phyloP scores from a whole-genome alignment of 2,113 vertebrate species.

The Leptodactylus fuscus region DNA sequence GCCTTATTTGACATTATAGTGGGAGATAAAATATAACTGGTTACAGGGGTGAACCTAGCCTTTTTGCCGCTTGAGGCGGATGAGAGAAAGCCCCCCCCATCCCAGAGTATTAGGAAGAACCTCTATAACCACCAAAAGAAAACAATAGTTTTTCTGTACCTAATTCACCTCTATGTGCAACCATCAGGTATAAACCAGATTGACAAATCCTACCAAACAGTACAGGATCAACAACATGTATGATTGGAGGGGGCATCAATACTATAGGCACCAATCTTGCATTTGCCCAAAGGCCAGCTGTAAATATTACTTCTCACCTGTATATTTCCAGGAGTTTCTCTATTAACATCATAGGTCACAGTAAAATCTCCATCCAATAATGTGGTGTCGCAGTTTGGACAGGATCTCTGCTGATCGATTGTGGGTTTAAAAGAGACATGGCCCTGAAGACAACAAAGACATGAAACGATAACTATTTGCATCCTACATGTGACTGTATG shows the following conservation, averaged over 20 bases:
- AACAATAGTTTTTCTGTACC: too few relatives aligned
- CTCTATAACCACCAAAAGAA: too few relatives aligned
- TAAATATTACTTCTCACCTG: constrained; percentile 70
- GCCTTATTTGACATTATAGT: too few relatives aligned
- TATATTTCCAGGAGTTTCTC: constrained; percentile 78
- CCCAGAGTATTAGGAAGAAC: too few relatives aligned
- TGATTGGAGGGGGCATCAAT: neutral
- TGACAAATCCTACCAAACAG: neutral
- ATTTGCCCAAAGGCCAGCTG: neutral
- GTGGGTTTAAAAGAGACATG: constrained; percentile 86
- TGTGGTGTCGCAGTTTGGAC: constrained; percentile 76
- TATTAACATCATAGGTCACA: constrained; percentile 87
- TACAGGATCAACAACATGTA: too few relatives aligned
- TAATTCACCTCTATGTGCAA: neutral
- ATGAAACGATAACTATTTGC: neutral
- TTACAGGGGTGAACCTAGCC: too few relatives aligned
- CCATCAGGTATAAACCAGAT: neutral
- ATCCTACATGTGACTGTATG: neutral
- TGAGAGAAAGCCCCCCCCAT: too few relatives aligned
- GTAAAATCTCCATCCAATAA: constrained; percentile 86
- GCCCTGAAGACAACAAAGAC: constrained; percentile 71
- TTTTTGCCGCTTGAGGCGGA: too few relatives aligned
- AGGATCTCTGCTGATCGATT: constrained; percentile 81
- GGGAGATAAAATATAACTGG: too few relatives aligned
- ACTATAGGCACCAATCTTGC: neutral